Base-by-base conservation (phyloP, 2,113 vertebrate genomes). In the Cyphomyrus discorhynchus region DNA sequence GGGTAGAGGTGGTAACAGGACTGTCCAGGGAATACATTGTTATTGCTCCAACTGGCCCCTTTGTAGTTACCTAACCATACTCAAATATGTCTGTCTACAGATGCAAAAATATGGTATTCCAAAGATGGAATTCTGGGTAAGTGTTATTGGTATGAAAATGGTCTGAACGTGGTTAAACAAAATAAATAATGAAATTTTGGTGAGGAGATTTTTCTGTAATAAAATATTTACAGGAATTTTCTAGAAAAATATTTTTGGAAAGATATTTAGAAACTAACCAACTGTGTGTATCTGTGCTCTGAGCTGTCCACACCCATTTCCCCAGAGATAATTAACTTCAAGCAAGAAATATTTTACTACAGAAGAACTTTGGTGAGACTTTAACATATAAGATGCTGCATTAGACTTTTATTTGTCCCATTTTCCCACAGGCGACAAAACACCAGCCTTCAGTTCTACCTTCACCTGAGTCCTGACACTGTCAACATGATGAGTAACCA, bases 391-490 rank as follows among this genome's bases (percentile, higher is more conserved):
- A 19, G 52, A 53, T 53, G 17, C 17, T 66, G n/a, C 62, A 27
- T 66, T 11, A 66, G 15, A 66, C 74, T 31, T 80, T 80, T 80
- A 39, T 15, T 19, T 56, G 39, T 47, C 8, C 19, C 15, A 19
- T 80, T 82, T 82, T 89, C n/a, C 15, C 3, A 21, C 4, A 89
- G 52, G 84, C 1, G 19, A 6, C 2, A 58, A 21, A 47, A 39
- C 15, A 5, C 39, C 39, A 31, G 50, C 24, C 1, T 1, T 24
- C 93, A 1, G 50, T 80, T 92, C 1, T 15, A 13, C 58, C 91
- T 24, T 46, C 89, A 90, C 83, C 56, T 94, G 42, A 91, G 92
- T 83, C 90, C 93, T 27, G 89, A 92, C 0, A 90, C 93, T 3
- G 9, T 92, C 35, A 50, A 86, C 21, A 88, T 83, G 21, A 85